Percentiles rank a stretch among this genome's conserved stretches.
Conservation (phyloP, 30 jellyfish, hydroid and myxozoan species). For the Pelagia noctiluca region DNA sequence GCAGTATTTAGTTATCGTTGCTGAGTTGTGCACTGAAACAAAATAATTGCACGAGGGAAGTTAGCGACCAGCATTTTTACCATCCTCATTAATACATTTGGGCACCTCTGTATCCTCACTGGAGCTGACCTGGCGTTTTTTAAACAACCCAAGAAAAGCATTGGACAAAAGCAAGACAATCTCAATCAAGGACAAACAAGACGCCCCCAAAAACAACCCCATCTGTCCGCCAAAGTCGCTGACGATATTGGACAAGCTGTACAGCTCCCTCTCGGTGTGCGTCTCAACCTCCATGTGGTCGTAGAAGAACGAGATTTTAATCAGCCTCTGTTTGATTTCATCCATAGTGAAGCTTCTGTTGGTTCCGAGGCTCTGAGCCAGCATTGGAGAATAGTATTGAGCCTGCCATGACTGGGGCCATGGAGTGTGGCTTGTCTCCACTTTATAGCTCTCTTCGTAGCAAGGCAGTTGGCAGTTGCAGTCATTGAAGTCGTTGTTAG, state of each 20-base stretch:
- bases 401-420: slow-evolving; percentile 48
- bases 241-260: slow-evolving; percentile 4
- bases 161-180: slow-evolving; percentile 3
- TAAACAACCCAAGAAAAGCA: neutral
- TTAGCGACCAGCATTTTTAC: too few relatives aligned
- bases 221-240: slow-evolving; percentile 70
- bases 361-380: slow-evolving; percentile 10
- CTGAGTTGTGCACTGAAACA: too few relatives aligned
- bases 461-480: slow-evolving; percentile 36
- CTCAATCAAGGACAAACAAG: slow-evolving; percentile 48
- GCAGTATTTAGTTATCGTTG: too few relatives aligned
- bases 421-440: slow-evolving; percentile 14
- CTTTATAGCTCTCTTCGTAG: slow-evolving; percentile 20
- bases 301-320: slow-evolving; percentile 48
- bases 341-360: slow-evolving; percentile 2
- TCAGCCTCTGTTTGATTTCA: slow-evolving; percentile 38
- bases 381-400: neutral
- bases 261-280: slow-evolving; percentile 36
- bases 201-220: slow-evolving; percentile 72
- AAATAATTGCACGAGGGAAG: too few relatives aligned
- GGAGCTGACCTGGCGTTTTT: neutral
- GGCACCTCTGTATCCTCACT: too few relatives aligned
- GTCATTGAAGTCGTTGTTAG: neutral
- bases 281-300: neutral
- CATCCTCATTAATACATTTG: too few relatives aligned